phyloP scores from a whole-genome alignment of 2,888 invertebrate genomes.

The Punctoribates punctum region DNA sequence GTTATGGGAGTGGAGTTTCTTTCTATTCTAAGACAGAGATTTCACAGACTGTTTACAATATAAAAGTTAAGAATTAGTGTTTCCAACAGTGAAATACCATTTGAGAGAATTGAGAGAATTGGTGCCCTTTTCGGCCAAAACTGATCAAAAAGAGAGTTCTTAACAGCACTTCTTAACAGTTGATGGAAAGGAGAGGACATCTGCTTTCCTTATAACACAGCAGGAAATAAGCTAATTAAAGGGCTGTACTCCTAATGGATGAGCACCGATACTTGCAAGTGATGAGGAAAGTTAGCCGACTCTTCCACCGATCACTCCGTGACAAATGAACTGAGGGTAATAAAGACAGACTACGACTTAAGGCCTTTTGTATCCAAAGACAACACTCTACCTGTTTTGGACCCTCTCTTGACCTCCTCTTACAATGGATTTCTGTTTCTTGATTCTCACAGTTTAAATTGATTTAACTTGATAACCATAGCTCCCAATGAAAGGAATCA shows the following conservation, averaged over 20 bases:
- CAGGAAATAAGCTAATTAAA: conserved; percentile 13
- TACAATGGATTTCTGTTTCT: no score
- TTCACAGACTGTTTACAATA: conserved; percentile 3
- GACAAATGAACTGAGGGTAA: conserved; percentile 2
- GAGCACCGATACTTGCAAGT: background rate
- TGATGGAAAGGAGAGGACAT: background rate
- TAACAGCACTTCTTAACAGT: background rate
- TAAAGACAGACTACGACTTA: background rate
- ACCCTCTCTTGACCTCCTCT: background rate
- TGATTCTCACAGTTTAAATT: no score
- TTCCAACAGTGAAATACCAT: background rate
- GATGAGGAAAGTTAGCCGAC: conserved; percentile 13
- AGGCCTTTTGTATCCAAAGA: background rate
- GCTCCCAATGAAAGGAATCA: no score
- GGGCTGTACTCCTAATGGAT: background rate
- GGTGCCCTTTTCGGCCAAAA: background rate
- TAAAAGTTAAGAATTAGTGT: conserved; percentile 3
- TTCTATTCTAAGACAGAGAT: background rate
- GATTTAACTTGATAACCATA: no score
- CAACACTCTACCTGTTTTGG: background rate
- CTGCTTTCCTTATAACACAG: conserved; percentile 13
- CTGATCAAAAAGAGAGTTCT: background rate
- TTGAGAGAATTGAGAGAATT: background rate
- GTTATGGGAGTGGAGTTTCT: background rate
- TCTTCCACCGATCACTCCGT: background rate